Conservation (phyloP, 2,888 invertebrate genomes). For the Palloptera scutellata region DNA sequence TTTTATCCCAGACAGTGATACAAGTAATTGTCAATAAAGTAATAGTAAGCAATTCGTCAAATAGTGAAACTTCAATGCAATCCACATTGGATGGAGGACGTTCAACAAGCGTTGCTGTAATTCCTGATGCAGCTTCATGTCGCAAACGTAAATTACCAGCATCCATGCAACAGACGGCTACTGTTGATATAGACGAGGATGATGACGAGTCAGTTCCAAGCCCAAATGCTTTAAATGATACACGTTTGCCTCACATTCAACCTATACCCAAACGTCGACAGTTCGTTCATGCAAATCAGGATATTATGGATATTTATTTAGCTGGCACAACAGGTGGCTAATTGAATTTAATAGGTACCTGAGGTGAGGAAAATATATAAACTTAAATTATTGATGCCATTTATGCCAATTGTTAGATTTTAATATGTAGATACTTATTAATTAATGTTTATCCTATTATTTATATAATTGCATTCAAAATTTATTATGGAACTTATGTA, state of each 20-base stretch:
- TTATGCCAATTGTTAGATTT: no score
- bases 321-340: conserved; percentile 26
- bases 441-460: no score
- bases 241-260: conserved; percentile 25
- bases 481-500: no score
- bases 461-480: no score
- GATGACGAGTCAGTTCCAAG: conserved; percentile 14
- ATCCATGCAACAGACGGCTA: not conserved
- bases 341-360: not conserved
- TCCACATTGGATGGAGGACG: conserved; percentile 7
- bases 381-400: no score
- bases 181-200: not conserved
- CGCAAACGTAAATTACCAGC: not conserved
- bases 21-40: not conserved
- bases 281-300: conserved; percentile 13
- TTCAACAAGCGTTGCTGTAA: conserved; percentile 8
- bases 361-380: no score
- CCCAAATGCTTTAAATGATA: conserved; percentile 23
- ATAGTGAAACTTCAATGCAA: not conserved
- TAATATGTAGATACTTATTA: no score
- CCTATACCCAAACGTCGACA: conserved; percentile 26
- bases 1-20: no score
- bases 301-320: conserved; percentile 24
- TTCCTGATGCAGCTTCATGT: not conserved
- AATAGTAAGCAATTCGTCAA: not conserved